Evolutionary conservation across 2,797 vertebrate genomes (phyloP), one percentile per base, ranked within the genome.

Genomic region (Fistularia commersonii): DNA sequence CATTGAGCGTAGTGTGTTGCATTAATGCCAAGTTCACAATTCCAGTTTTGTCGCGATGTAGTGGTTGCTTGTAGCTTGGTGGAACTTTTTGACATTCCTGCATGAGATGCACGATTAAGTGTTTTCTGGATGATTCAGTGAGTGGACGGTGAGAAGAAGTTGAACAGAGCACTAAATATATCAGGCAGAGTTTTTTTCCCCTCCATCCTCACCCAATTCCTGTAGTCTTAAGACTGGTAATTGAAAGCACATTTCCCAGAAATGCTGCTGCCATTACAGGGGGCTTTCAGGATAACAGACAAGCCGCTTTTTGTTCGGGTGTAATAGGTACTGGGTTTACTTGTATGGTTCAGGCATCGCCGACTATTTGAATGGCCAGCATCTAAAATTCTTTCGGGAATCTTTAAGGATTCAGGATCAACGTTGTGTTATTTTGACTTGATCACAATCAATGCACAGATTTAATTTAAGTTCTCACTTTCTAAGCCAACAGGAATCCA

Each of bases 191-290:
- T 33, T 6, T 13, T 6, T 14, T 71, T 1, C 57, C 68, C 64
- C 64, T 74, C 76, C 66, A 59, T 7, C 61, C 70, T 66, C 46
- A n/a, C 6, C 34, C 82, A 79, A 73, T 85, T 87, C 74, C 72
- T 73, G 59, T 86, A 79, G 91, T 90, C 90, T 93, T 83, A 72
- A 82, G 87, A 87, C 88, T 91, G 89, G 63, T 97, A 95, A 97
- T 95, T 95, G 93, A 93, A 97, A 97, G 88, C 94, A 95, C 87
- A 93, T 95, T 93, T 90, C 67, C 61, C 32, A 56, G 72, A 56
- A 78, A 79, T 74, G 75, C 79, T 74, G 64, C 75, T 84, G 84
- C 83, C 66, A 82, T 79, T 65, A 34, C 74, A 69, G 64, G 60
- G 75, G 71, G 66, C 59, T 51, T 77, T 82, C 69, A 79, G 77